A percentile compares a stretch with the other conserved stretches of the same genome.
Conservation (phyloP, 1,140 invertebrate species). For the Bombus balteatus region DNA sequence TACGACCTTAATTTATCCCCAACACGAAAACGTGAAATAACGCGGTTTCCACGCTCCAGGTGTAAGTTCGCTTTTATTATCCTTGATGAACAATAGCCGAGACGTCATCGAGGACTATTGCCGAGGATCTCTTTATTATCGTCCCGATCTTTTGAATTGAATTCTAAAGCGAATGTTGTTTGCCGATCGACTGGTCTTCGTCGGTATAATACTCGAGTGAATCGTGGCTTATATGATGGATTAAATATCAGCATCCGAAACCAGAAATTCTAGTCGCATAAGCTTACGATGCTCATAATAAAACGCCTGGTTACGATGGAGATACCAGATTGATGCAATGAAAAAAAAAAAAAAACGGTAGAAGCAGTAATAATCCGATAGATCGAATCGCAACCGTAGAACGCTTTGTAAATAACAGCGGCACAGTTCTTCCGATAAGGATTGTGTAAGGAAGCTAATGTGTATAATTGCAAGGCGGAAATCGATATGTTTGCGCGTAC, state of each 20-base stretch:
- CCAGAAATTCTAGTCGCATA: constrained; percentile 6
- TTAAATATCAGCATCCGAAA: background rate
- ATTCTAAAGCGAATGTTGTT: background rate
- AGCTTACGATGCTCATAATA: background rate
- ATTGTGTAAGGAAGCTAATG: background rate
- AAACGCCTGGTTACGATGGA: background rate
- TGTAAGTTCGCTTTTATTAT: constrained; percentile 26
- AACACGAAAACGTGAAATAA: background rate
- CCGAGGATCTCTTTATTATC: background rate
- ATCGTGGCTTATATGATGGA: background rate
- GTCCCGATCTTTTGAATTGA: constrained; percentile 2
- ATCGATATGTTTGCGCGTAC: background rate
- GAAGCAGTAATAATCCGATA: background rate
- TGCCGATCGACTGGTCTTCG: background rate
- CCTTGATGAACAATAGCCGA: background rate
- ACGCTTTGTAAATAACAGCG: background rate
- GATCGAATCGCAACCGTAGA: background rate
- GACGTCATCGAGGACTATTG: too few relatives aligned
- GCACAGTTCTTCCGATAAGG: background rate
- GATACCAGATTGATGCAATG: background rate
- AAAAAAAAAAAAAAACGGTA: background rate
- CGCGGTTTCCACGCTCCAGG: background rate
- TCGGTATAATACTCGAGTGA: background rate
- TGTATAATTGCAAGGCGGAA: background rate
- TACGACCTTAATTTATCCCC: background rate